These are phyloP conservation scores for Argynnis bischoffii DNA, from an alignment of 2,888 invertebrate genomes.

Conservation along the genomic window DNA sequence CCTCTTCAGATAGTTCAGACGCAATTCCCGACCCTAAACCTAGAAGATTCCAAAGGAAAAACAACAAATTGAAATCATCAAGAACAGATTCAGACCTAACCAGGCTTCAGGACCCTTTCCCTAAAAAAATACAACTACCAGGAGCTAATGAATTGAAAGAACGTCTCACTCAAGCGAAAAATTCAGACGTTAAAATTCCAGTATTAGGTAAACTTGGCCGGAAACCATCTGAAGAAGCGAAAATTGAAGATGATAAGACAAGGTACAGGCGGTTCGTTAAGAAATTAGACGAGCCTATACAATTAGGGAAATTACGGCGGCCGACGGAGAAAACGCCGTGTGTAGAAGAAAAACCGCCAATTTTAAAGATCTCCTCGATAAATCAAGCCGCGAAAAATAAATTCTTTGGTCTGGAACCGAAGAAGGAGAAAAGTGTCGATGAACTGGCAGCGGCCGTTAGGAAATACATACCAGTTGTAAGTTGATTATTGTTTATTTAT, in stretches of 20 bases:
- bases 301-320: slow-evolving; percentile 66
- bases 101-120: slow-evolving; percentile 57
- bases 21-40: slow-evolving; percentile 67
- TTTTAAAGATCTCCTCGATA: slow-evolving; percentile 66
- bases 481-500: slow-evolving; percentile 38
- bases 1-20: slow-evolving; percentile 75
- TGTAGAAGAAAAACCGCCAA: slow-evolving; percentile 55
- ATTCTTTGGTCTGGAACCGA: slow-evolving; percentile 70
- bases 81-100: slow-evolving; percentile 75
- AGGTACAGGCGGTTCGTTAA: slow-evolving; percentile 60
- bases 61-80: slow-evolving; percentile 71
- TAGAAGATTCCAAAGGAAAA: slow-evolving; percentile 67
- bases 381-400: slow-evolving; percentile 73
- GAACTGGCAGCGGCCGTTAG: slow-evolving; percentile 72
- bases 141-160: slow-evolving; percentile 57
- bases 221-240: slow-evolving; percentile 63
- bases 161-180: slow-evolving; percentile 62
- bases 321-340: slow-evolving; percentile 57
- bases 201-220: slow-evolving; percentile 66
- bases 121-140: slow-evolving; percentile 56
- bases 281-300: slow-evolving; percentile 69
- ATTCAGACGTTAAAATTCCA: slow-evolving; percentile 62
- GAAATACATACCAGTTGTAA: slow-evolving; percentile 74
- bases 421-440: slow-evolving; percentile 69
- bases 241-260: slow-evolving; percentile 60